Base-by-base conservation (phyloP, 2,113 vertebrate species). In the Steatornis caripensis region DNA sequence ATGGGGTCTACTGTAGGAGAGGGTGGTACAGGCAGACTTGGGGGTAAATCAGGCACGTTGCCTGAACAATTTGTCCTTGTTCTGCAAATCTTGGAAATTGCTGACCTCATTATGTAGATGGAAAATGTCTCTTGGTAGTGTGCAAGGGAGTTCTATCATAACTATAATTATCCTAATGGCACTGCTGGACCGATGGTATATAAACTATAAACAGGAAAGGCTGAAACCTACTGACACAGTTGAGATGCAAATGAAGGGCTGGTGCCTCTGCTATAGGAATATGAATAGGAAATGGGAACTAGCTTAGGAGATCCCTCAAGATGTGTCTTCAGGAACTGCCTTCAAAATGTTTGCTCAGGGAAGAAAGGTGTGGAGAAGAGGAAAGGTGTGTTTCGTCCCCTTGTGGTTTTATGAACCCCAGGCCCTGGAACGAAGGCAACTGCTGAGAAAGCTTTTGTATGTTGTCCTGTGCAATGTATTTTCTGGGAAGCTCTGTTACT, bases 161-260 rank as follows among this genome's bases (percentile, higher is more conserved):
- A 54, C 61, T 90, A 1, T 95, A 96, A 97, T 96, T 95, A 94
- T 58, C 41, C 49, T 91, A 96, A 95, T 97, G 81, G 62, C 43
- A 11, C 37, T 74, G 74, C 74, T 95, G 34, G 72, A 39, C 13
- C 76, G 49, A 74, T 72, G 66, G 48, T 65, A 4, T 45, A 68
- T 82, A 72, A 95, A 77, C 49, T 79, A 92, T 72, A 93, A 97
- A 94, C 96, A 97, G 94, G 93, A 95, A 97, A 87, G 62, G 29
- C 94, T 95, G 90, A 92, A 97, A 92, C 84, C 80, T 37, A 91
- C 57, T 96, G 92, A 91, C 90, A 94, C 84, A 87, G 64, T 89
- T 71, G 72, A 85, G 49, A 77, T 82, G 70, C 70, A 95, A 85
- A 87, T 95, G 61, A 94, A 69, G 29, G 41, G 18, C 51, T 75